These are phyloP conservation scores for Cyanoderma ruficeps DNA, from an alignment of 2,113 vertebrate species.

Conservation along the genomic window DNA sequence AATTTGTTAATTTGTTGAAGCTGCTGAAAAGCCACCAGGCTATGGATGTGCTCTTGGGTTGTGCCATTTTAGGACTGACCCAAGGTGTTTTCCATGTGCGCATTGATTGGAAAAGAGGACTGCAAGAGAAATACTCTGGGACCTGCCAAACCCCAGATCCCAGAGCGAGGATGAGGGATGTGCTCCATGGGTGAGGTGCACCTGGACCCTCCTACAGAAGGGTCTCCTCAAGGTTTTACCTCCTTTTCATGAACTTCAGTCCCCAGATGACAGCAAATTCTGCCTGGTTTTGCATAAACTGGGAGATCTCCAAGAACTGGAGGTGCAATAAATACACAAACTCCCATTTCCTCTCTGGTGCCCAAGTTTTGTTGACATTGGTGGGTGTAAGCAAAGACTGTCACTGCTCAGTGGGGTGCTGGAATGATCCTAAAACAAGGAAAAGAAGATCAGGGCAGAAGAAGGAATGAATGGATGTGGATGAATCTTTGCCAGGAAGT, in stretches of 20 bases:
- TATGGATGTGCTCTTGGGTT: not conserved
- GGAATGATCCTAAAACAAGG: not conserved
- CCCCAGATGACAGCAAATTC: not conserved
- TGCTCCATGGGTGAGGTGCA: not conserved
- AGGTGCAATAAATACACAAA: not conserved
- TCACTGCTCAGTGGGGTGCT: not conserved
- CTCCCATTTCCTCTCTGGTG: not conserved
- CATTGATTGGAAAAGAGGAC: not conserved
- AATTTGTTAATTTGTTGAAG: not conserved
- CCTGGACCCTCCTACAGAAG: not conserved
- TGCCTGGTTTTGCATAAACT: not conserved
- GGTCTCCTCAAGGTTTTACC: not conserved
- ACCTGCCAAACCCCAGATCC: not conserved
- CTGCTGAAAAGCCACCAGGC: not conserved
- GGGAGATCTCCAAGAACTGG: not conserved
- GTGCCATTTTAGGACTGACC: not conserved
- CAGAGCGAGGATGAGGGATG: not conserved
- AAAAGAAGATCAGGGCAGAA: not conserved
- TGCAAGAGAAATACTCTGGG: not conserved
- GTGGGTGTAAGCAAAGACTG: not conserved
- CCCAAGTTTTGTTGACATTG: not conserved
- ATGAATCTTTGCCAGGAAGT: not conserved
- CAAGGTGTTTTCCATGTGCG: not conserved
- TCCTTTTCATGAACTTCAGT: not conserved
- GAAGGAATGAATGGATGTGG: not conserved